Evolutionary conservation across 1,140 invertebrate species (phyloP), one percentile per base, ranked within the genome.

Genomic region (Calliphora vicina): DNA sequence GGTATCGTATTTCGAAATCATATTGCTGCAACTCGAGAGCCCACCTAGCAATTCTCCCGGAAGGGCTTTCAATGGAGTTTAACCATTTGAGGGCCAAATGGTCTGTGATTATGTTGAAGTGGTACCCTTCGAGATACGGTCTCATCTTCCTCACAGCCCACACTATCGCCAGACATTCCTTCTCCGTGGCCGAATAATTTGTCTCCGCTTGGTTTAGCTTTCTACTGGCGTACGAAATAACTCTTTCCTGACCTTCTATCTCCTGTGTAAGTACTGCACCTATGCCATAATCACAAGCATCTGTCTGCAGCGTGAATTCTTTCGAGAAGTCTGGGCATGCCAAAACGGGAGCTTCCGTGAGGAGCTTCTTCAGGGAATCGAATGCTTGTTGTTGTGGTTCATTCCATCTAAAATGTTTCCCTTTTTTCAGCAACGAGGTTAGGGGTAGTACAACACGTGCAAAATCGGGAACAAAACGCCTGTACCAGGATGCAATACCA

Each of bases 161-260:
- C 0, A 93, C 86, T 12, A 93, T 90, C 0, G 92, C 92, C 17
- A 93, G 84, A 45, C 92, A 87, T 90, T 94, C 92, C 83, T 91
- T 91, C 87, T 92, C 91, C 9, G 87, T 91, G 5, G 87, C 89
- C 0, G 84, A 86, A 82, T 91, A 92, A 84, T 91, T 5, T 88
- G 27, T 29, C 29, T 29, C 29, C 29, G 29, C 29, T 29, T 29
- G 29, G 29, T 29, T 29, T 3, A 29, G 29, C 29, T 29, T 29
- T 29, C 29, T 29, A 29, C 29, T 29, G 29, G 29, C 29, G 2
- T 29, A 29, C 29, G 29, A 29, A 29, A 29, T 29, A 29, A 29
- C 29, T 29, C 29, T 29, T 29, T 29, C 29, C 29, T 29, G 29
- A 29, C 29, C 29, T 29, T 29, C 29, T 29, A 29, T 29, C 29